Conservation (phyloP, 2,113 vertebrate species). For the Propithecus coquereli region DNA sequence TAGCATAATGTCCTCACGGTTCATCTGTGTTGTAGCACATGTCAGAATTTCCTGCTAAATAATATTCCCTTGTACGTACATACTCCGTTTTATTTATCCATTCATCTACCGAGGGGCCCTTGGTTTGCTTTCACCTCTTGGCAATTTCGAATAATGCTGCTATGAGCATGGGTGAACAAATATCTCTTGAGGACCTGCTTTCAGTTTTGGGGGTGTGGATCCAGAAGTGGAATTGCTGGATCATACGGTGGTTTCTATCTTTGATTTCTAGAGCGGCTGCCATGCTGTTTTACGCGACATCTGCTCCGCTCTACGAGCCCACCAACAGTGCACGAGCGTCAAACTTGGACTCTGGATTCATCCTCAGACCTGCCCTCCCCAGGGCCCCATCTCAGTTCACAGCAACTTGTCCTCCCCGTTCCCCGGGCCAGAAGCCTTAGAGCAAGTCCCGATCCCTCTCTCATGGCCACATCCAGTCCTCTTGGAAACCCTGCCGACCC, state of each 20-base stretch:
- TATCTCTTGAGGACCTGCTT: not conserved
- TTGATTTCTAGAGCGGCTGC: not conserved
- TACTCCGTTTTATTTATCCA: accelerated
- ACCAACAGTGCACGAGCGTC: not conserved
- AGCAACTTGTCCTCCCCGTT: not conserved
- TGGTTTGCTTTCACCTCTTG: no score
- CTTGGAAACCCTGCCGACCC: accelerated
- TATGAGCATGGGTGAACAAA: no score
- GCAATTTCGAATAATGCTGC: not conserved
- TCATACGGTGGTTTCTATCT: not conserved
- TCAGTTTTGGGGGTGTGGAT: not conserved
- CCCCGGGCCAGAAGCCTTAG: no score
- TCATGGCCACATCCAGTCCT: not conserved
- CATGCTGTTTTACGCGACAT: not conserved
- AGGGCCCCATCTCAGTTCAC: no score
- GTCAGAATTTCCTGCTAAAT: not conserved
- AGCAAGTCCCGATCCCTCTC: not conserved
- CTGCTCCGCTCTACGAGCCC: accelerated
- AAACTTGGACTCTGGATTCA: not conserved
- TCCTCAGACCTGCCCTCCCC: not conserved
- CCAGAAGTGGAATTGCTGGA: not conserved
- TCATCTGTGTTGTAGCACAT: accelerated
- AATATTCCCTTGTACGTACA: accelerated
- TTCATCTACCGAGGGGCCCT: not conserved
- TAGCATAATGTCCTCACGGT: not conserved